Evolutionary conservation across 2,113 vertebrate species (phyloP).

Genomic region (Panthera tigris): DNA sequence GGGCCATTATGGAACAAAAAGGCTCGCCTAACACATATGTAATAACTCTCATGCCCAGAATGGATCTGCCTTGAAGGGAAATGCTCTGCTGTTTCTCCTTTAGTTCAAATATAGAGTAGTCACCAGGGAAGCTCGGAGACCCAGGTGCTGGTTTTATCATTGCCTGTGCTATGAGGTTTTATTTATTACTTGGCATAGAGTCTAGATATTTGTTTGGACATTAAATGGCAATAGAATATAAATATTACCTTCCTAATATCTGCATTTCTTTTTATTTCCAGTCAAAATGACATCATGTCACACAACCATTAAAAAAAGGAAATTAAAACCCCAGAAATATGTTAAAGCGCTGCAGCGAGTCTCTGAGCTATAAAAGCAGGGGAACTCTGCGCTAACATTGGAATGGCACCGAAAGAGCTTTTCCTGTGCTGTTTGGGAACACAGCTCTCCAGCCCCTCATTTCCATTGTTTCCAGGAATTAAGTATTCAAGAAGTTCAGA

Average conservation of each 20-base stretch:
- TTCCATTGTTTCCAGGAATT: conserved; percentile 77
- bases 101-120: conserved; percentile 72
- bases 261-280: conserved; percentile 74
- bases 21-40: conserved; percentile 41
- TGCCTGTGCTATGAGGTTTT: conserved; percentile 71
- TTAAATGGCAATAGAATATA: conserved; percentile 64
- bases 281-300: conserved; percentile 67
- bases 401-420: conserved; percentile 39
- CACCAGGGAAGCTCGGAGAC: conserved; percentile 67
- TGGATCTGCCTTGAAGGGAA: conserved; percentile 70
- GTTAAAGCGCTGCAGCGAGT: conserved; percentile 45
- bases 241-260: conserved; percentile 74
- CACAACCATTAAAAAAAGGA: conserved; percentile 76
- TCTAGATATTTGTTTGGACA: conserved; percentile 72
- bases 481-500: conserved; percentile 41
- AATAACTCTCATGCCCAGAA: conserved; percentile 62
- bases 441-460: neutral
- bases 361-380: conserved; percentile 67
- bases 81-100: conserved; percentile 57
- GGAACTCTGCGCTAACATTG: conserved; percentile 53
- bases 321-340: conserved; percentile 71
- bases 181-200: conserved; percentile 61
- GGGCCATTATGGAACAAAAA: conserved; percentile 67
- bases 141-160: conserved; percentile 68
- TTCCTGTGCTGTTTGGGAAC: conserved; percentile 10